Conservation (phyloP, 2,797 vertebrate species). For the Cirrhinus mrigala region DNA sequence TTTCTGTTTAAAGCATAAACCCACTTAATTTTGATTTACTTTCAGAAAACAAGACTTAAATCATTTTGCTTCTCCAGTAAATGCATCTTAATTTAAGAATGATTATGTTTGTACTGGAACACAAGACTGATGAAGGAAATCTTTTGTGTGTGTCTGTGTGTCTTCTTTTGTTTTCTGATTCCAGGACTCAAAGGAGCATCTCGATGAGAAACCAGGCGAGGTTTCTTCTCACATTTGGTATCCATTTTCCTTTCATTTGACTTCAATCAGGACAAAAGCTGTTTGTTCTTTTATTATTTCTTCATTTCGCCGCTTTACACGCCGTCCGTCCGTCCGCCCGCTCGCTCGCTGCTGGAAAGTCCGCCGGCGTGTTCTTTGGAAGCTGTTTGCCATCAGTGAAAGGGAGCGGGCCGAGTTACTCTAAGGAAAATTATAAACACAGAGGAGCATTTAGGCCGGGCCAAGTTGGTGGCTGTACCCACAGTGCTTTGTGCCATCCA, state of each 20-base stretch:
- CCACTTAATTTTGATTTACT: not conserved
- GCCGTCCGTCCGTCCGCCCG: not conserved
- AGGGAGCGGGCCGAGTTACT: constrained; percentile 33
- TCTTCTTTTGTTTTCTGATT: not conserved
- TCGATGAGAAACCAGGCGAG: not conserved
- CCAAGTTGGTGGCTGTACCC: constrained; percentile 36
- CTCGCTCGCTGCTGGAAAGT: constrained; percentile 20
- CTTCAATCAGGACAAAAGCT: not conserved
- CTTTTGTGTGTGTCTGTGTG: no score
- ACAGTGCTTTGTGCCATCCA: constrained; percentile 33
- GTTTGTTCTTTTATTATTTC: constrained; percentile 38
- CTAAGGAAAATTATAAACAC: constrained; percentile 39
- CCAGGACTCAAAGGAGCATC: constrained; percentile 8
- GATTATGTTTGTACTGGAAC: not conserved
- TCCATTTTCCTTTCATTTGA: constrained; percentile 8
- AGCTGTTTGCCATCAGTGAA: constrained; percentile 28
- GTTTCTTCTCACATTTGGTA: constrained; percentile 31
- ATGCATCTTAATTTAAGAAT: not conserved
- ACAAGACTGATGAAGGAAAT: not conserved
- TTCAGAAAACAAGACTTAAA: no score
- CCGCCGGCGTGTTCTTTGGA: constrained; percentile 17
- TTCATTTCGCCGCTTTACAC: constrained; percentile 27
- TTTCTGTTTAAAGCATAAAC: not conserved
- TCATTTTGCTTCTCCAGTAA: no score
- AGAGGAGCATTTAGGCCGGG: constrained; percentile 42